Percentiles rank a stretch among this genome's conserved stretches.
phyloP scores from a whole-genome alignment of 2,113 vertebrate species.

The Origma solitaria region DNA sequence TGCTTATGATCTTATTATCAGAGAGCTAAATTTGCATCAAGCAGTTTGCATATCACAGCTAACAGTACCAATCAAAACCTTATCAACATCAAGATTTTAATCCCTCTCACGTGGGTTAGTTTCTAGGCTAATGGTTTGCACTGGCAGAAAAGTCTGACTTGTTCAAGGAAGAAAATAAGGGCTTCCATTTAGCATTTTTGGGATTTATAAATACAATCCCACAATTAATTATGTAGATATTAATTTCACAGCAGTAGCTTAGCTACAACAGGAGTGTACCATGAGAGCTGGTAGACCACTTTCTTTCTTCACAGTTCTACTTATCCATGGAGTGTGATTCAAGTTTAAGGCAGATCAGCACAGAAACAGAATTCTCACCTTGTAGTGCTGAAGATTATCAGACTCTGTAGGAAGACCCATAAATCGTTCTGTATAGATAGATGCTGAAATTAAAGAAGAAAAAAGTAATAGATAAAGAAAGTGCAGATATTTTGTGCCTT shows the following conservation, averaged over 20 bases:
- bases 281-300: neutral
- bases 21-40: neutral
- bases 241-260: neutral
- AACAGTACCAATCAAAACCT: neutral
- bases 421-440: conserved; percentile 90
- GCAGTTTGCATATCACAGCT: neutral
- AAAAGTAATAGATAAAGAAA: neutral
- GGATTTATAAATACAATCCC: neutral
- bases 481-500: neutral
- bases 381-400: conserved; percentile 86
- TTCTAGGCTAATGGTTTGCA: neutral
- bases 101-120: neutral
- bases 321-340: neutral
- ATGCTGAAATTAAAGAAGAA: conserved; percentile 65
- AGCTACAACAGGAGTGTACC: neutral
- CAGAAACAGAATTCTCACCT: conserved; percentile 73
- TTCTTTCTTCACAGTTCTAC: neutral
- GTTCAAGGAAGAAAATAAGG: neutral
- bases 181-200: neutral
- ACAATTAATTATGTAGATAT: neutral
- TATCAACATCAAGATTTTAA: neutral
- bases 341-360: neutral
- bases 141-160: neutral
- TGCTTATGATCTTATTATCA: neutral
- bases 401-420: conserved; percentile 85